Conservation (phyloP, 2,888 invertebrate genomes). For the Volucella inanis region DNA sequence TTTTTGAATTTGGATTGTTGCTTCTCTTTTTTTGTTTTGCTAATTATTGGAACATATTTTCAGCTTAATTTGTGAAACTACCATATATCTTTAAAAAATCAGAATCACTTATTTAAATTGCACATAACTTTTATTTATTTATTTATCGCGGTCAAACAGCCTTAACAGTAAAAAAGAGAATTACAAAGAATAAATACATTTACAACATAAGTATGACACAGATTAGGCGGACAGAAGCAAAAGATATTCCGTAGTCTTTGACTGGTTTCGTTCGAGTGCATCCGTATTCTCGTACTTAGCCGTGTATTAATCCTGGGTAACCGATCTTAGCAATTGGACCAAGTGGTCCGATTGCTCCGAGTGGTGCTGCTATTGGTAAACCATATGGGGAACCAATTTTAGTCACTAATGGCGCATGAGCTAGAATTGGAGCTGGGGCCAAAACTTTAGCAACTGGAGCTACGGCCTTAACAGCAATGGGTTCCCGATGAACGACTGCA, state of each 20-base stretch:
- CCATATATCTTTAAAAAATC: not conserved
- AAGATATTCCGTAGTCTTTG: conserved; percentile 70
- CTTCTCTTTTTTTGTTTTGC: too few species aligned
- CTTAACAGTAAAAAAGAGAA: conserved; percentile 79
- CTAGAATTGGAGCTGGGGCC: conserved; percentile 77
- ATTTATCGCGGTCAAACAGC: conserved; percentile 83
- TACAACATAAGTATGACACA: conserved; percentile 75
- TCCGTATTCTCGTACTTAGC: conserved; percentile 45
- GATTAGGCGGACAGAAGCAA: conserved; percentile 68
- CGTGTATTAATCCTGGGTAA: conserved; percentile 72
- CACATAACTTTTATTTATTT: conserved; percentile 78
- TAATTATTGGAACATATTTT: too few species aligned
- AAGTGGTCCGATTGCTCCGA: conserved; percentile 57
- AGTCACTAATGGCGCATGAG: conserved; percentile 72
- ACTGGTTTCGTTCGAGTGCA: conserved; percentile 36
- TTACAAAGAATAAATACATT: conserved; percentile 74
- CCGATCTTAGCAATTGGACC: conserved; percentile 41
- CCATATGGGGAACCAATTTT: conserved; percentile 63
- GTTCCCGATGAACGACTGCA: conserved; percentile 85
- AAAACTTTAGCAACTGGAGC: conserved; percentile 79
- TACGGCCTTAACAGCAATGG: conserved; percentile 82
- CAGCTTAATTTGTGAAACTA: too few species aligned
- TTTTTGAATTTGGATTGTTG: too few species aligned
- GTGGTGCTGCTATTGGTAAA: conserved; percentile 11
- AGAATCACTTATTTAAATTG: conserved; percentile 70